phyloP scores from a whole-genome alignment of 2,113 vertebrate species.

The Rhea americana region DNA sequence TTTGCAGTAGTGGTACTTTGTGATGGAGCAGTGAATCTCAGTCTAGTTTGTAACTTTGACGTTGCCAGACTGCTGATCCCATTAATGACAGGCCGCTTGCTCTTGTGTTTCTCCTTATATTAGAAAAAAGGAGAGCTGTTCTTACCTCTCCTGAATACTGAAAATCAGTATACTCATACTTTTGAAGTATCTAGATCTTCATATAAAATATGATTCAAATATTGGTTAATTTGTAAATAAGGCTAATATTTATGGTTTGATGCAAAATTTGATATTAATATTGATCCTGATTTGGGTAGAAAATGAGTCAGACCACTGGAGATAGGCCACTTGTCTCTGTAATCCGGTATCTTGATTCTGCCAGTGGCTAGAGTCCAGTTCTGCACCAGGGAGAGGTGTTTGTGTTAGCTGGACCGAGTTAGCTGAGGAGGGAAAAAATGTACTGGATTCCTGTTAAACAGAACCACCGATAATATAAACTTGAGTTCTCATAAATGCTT shows the following conservation, averaged over 20 bases:
- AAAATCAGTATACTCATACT: neutral
- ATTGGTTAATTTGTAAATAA: neutral
- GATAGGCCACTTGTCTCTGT: neutral
- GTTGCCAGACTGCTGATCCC: neutral
- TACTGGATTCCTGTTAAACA: neutral
- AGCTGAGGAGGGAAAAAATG: neutral
- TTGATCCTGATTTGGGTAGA: neutral
- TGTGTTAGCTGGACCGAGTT: accelerated
- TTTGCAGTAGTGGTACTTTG: neutral
- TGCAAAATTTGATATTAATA: too few species aligned
- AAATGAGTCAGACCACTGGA: neutral
- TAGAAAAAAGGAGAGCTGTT: neutral
- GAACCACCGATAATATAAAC: neutral
- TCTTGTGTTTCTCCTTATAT: neutral
- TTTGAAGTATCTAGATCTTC: neutral
- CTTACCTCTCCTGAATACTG: neutral
- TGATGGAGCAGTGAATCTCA: accelerated
- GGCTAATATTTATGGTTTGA: neutral
- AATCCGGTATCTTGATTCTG: neutral
- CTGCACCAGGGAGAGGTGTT: accelerated
- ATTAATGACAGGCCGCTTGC: neutral
- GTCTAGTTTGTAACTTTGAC: neutral
- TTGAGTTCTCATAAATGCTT: neutral
- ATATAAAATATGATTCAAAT: neutral
- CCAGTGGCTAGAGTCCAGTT: accelerated